Percentiles rank a stretch among this genome's conserved stretches.
phyloP scores from a whole-genome alignment of 2,113 vertebrate genomes.

The Macheiramphus alcinus region DNA sequence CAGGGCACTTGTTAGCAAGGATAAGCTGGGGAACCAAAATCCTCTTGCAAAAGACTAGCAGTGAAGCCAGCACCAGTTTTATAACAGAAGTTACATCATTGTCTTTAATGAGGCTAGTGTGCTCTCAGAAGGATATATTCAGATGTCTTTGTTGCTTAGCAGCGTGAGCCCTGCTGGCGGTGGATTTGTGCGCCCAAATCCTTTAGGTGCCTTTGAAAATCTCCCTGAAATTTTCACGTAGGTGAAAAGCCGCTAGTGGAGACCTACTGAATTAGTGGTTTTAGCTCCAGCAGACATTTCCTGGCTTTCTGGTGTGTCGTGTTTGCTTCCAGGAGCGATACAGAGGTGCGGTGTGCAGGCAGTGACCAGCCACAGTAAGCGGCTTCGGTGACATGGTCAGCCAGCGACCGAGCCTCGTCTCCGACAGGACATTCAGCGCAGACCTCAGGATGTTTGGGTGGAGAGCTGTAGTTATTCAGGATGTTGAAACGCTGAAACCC shows the following conservation, averaged over 20 bases:
- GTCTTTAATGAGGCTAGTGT: neutral
- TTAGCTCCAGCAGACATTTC: neutral
- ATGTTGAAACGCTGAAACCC: neutral
- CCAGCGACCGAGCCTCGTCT: fast-evolving
- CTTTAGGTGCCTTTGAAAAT: neutral
- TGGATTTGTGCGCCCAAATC: neutral
- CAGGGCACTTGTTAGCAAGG: neutral
- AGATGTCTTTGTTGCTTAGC: neutral
- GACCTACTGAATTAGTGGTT: neutral
- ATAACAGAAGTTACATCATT: neutral
- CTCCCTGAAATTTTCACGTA: neutral
- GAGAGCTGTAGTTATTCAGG: neutral
- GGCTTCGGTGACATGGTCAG: neutral
- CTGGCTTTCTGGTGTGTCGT: neutral
- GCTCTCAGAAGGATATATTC: neutral
- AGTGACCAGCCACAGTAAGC: fast-evolving
- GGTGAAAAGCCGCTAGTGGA: neutral
- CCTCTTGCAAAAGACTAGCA: neutral
- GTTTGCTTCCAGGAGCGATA: neutral
- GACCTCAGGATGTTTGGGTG: neutral
- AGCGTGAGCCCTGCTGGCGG: neutral
- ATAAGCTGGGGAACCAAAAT: neutral
- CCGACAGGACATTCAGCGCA: neutral
- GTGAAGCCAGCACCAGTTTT: neutral
- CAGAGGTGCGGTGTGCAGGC: neutral